Conservation (phyloP, 2,797 vertebrate genomes). For the Rhinatrema bivittatum region DNA sequence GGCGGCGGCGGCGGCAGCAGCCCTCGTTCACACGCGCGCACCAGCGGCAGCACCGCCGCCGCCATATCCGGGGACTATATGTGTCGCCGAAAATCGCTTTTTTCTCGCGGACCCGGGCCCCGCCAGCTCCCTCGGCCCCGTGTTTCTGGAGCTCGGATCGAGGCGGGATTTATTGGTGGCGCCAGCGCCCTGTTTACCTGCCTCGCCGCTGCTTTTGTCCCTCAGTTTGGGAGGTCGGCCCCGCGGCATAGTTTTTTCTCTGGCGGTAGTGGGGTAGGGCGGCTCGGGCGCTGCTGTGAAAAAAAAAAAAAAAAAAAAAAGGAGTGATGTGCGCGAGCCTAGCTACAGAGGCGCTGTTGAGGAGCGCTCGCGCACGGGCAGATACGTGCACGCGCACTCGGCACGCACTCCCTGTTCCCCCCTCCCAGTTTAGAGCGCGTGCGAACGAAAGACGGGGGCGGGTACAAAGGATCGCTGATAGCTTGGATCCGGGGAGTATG, state of each 20-base stretch:
- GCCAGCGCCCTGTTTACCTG: conserved; percentile 71
- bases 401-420: too few relatives aligned
- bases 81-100: conserved; percentile 36
- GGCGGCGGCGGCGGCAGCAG: conserved; percentile 7
- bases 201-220: conserved; percentile 68
- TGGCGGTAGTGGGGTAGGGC: conserved; percentile 38
- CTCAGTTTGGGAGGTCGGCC: conserved; percentile 88
- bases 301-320: too few relatives aligned
- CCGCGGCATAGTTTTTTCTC: conserved; percentile 95
- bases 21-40: conserved; percentile 25
- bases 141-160: conserved; percentile 5
- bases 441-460: background rate
- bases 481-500: too few relatives aligned
- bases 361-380: conserved; percentile 33
- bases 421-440: too few relatives aligned
- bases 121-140: background rate
- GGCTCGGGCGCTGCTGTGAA: background rate
- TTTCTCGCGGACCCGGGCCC: background rate
- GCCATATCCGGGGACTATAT: conserved; percentile 49
- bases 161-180: conserved; percentile 49
- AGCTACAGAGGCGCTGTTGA: too few relatives aligned
- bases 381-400: background rate
- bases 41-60: conserved; percentile 33
- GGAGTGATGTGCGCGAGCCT: too few relatives aligned
- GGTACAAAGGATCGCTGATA: background rate